Conservation (phyloP, 2,888 invertebrate species). For the Drosophila subsilvestris region DNA sequence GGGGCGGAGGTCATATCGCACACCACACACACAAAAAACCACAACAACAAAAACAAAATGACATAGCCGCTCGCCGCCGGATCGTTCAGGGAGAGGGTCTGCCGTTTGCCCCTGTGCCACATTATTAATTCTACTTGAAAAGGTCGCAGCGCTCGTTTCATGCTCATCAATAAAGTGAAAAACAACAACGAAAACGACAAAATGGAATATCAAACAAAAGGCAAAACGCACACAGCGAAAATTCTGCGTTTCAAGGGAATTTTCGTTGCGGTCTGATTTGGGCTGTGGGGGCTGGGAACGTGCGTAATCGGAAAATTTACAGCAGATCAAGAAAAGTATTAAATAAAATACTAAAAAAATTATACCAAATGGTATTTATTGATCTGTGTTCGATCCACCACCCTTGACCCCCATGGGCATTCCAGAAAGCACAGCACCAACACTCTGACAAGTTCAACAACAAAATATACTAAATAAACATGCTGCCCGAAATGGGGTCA, state of each 20-base stretch:
- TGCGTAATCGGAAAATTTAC: slow-evolving; percentile 10
- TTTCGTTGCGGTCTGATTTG: neutral
- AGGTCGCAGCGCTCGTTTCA: slow-evolving; percentile 61
- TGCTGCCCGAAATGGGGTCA: neutral
- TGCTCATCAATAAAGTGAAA: slow-evolving; percentile 57
- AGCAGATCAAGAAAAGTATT: neutral
- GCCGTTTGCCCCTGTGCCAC: slow-evolving; percentile 70
- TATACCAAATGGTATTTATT: neutral
- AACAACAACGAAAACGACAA: slow-evolving; percentile 7
- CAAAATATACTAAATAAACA: neutral
- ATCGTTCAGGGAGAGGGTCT: slow-evolving; percentile 48
- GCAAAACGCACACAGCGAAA: neutral
- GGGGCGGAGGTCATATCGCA: slow-evolving; percentile 57
- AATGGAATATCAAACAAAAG: slow-evolving; percentile 20
- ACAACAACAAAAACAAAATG: slow-evolving; percentile 12
- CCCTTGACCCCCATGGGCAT: neutral
- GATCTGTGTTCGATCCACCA: neutral
- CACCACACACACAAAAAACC: neutral
- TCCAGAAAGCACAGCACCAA: neutral
- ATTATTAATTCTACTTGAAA: slow-evolving; percentile 75
- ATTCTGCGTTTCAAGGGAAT: slow-evolving; percentile 20
- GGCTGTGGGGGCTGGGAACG: neutral
- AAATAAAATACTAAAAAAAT: neutral
- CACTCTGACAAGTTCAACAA: neutral
- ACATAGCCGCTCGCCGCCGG: slow-evolving; percentile 30